Conservation (phyloP, 2,888 invertebrate genomes). For the Thymelicus lineola region DNA sequence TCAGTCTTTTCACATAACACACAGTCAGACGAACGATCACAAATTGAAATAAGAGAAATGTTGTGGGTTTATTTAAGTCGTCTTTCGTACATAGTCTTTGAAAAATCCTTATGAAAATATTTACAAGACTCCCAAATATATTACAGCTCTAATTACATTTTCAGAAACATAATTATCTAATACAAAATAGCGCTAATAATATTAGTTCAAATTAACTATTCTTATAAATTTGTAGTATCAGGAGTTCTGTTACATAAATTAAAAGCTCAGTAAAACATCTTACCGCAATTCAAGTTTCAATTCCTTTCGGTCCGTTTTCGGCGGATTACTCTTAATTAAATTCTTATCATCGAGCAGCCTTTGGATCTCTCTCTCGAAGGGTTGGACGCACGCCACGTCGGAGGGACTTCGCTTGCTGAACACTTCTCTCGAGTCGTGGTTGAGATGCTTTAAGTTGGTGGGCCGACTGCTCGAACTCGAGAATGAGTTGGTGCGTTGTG, state of each 20-base stretch:
- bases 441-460: constrained; percentile 82
- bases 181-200: no score
- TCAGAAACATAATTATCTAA: no score
- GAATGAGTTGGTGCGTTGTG: constrained; percentile 78
- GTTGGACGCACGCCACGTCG: constrained; percentile 84
- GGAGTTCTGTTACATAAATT: no score
- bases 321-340: constrained; percentile 85
- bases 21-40: background rate
- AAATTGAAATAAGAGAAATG: background rate
- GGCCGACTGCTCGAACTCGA: constrained; percentile 82
- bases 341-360: constrained; percentile 90
- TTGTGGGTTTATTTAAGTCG: no score
- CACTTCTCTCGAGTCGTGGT: constrained; percentile 77
- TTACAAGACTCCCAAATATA: no score
- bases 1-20: no score
- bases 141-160: no score
- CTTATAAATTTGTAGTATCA: no score
- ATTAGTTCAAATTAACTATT: no score
- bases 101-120: no score
- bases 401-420: constrained; percentile 78
- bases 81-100: no score
- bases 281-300: constrained; percentile 85
- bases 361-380: constrained; percentile 92
- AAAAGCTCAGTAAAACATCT: constrained; percentile 30
- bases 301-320: constrained; percentile 86